Evolutionary conservation across 2,888 invertebrate genomes (phyloP).

Genomic region (Drosophila emarginata): DNA sequence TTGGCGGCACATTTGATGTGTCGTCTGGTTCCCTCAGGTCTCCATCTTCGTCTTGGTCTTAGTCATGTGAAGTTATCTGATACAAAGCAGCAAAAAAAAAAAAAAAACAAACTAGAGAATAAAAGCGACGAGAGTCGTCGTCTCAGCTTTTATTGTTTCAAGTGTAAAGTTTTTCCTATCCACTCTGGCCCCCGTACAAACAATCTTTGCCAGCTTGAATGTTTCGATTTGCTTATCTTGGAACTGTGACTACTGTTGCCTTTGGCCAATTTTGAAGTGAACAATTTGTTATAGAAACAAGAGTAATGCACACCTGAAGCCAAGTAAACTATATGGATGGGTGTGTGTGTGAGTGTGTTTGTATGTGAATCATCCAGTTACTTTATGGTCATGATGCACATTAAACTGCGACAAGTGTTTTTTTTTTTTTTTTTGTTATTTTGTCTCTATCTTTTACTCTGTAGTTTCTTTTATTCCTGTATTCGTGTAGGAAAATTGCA

Average conservation of each 20-base stretch:
- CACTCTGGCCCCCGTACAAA: neutral
- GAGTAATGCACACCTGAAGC: slow-evolving; percentile 25
- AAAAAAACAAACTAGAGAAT: slow-evolving; percentile 16
- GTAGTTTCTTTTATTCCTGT: slow-evolving; percentile 6
- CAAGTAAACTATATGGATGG: slow-evolving; percentile 35
- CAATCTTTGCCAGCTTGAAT: neutral
- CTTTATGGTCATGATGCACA: slow-evolving; percentile 36
- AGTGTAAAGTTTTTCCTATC: slow-evolving; percentile 41
- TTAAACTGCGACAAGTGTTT: slow-evolving; percentile 66
- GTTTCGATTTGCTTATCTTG: slow-evolving; percentile 57
- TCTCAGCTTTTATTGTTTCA: slow-evolving; percentile 61
- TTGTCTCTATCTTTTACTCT: neutral
- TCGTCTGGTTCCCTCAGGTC: slow-evolving; percentile 58
- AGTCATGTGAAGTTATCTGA: slow-evolving; percentile 50
- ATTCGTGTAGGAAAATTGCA: slow-evolving; percentile 57
- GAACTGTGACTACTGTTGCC: slow-evolving; percentile 35
- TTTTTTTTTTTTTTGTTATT: neutral
- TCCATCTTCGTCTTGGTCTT: slow-evolving; percentile 34
- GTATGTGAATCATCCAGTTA: slow-evolving; percentile 64
- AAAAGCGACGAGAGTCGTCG: slow-evolving; percentile 22
- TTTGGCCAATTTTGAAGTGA: slow-evolving; percentile 26
- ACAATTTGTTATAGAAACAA: slow-evolving; percentile 52
- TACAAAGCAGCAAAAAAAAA: slow-evolving; percentile 11
- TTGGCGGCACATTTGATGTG: slow-evolving; percentile 56
- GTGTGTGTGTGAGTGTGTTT: slow-evolving; percentile 40